These are phyloP conservation scores for Takifugu flavidus DNA, from an alignment of 2,113 vertebrate species.

Conservation along the genomic window DNA sequence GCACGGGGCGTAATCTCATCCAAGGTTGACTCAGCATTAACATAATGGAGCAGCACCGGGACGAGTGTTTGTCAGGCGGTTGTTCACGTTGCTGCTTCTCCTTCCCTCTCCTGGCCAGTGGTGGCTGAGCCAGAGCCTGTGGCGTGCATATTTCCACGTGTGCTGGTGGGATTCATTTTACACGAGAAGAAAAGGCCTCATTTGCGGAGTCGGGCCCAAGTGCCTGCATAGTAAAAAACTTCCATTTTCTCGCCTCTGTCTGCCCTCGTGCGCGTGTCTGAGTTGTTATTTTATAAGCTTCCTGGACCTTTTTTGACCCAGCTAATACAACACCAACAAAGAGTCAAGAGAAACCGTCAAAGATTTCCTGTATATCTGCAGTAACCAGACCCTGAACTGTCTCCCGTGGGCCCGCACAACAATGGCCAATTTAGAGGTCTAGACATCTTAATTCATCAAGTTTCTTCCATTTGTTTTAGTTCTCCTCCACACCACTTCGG, in stretches of 20 bases:
- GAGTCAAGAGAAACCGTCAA: slow-evolving; percentile 30
- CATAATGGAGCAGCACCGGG: slow-evolving; percentile 58
- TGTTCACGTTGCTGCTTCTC: slow-evolving; percentile 27
- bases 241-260: neutral
- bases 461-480: slow-evolving; percentile 13
- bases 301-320: slow-evolving; percentile 23
- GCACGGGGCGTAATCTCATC: slow-evolving; percentile 51
- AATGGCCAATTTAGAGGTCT: slow-evolving; percentile 21
- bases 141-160: slow-evolving; percentile 9
- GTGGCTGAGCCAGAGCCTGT: slow-evolving; percentile 34
- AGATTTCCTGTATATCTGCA: slow-evolving; percentile 30
- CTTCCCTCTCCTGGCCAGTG: slow-evolving; percentile 26
- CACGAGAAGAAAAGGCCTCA: neutral
- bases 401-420: slow-evolving; percentile 15
- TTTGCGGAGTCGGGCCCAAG: neutral
- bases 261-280: slow-evolving; percentile 5
- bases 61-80: slow-evolving; percentile 38
- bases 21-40: slow-evolving; percentile 53
- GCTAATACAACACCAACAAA: slow-evolving; percentile 40
- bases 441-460: slow-evolving; percentile 29
- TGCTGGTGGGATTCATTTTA: neutral
- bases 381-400: slow-evolving; percentile 46
- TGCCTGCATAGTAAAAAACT: slow-evolving; percentile 24
- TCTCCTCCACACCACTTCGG: neutral
- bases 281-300: slow-evolving; percentile 18